Base-by-base conservation (phyloP, 2,113 vertebrate genomes). In the Salminus brasiliensis region DNA sequence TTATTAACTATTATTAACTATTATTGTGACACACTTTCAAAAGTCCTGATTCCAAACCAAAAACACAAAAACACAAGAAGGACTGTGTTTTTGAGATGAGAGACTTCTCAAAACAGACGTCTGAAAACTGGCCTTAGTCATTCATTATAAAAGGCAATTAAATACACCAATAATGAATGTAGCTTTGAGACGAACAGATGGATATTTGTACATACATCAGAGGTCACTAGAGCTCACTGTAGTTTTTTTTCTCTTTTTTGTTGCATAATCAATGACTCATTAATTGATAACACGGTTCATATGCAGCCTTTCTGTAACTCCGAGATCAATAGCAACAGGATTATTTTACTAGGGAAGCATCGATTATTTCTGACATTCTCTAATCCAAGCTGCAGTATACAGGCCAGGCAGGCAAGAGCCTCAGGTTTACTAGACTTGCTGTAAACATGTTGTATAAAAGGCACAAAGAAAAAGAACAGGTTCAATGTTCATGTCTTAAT, bases 271-370 rank as follows among this genome's bases (percentile, higher is more conserved):
- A 69, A 78, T 81, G 39, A 60, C 62, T 82, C 71, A 81, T 85
- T 77, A 85, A 80, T 83, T 74, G 59, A 62, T 75, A 75, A 65
- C 81, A 53, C 12, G 45, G 45, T 69, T 80, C 69, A 75, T 79
- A 76, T 75, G 65, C 72, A 71, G 80, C 69, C 68, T 71, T 81
- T 84, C 80, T 70, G 29, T 59, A 75, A 62, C 30, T 21, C 12
- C 13, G 27, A 45, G 39, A 80, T 86, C 79, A 68, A 86, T 85
- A 80, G 30, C 36, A 84, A 85, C 68, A 68, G 81, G 59, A 79
- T 88, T 77, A 78, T 84, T 81, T 83, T 79, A 79, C 76, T 76
- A 47, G 60, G 65, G 25, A 68, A 62, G 9, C 69, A 85, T 85
- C 52, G 75, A 85, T 82, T 74, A 73, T 69, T 81, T 67, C 52